Base-by-base conservation (phyloP, 1,140 invertebrate genomes). In the Periplaneta americana region DNA sequence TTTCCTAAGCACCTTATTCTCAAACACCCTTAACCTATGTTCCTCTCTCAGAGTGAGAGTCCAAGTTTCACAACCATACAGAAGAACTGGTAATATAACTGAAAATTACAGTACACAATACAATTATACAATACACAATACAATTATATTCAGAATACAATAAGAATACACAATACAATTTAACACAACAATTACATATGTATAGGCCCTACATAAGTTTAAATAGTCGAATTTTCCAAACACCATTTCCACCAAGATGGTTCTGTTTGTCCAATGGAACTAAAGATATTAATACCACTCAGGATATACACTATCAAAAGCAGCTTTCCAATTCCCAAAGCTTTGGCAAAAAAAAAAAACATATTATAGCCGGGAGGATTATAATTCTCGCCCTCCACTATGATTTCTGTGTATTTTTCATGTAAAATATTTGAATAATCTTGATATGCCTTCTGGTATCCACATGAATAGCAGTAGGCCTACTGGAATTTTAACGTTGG, bases 341-440 rank as follows among this genome's bases (percentile, higher is more conserved):
- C 87, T 90, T 96, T 96, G 28, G 97, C 96, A 78, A 98, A 86
- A n/a, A n/a, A n/a, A n/a, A n/a, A n/a, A 84, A 94, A 90, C 89
- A 96, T 93, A 85, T 95, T 96, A 79, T 94, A 86, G 78, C 94
- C 92, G 80, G 96, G 93, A 79, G 98, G 98, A 86, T 97, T 96
- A 91, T 97, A 99, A 85, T 99, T 98, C 82, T 94, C 94, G 83
- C 98, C 98, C 87, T 96, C 92, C 48, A 99, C 92, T 82, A 92
- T 92, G 80, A 99, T 93, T 86, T 96, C 93, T 36, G 98, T 98
- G 90, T 99, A 99, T 87, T 97, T 97, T 86, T 99, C 93, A 82
- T 93, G 91, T 81, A 99, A 91, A 82, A 99, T 95, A 84, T 91
- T 92, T 22, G 94, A 92, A 91, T 99, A 99, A 86, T 99, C 97